phyloP scores from a whole-genome alignment of 2,888 invertebrate genomes.

The Torymus aiolomorphi region DNA sequence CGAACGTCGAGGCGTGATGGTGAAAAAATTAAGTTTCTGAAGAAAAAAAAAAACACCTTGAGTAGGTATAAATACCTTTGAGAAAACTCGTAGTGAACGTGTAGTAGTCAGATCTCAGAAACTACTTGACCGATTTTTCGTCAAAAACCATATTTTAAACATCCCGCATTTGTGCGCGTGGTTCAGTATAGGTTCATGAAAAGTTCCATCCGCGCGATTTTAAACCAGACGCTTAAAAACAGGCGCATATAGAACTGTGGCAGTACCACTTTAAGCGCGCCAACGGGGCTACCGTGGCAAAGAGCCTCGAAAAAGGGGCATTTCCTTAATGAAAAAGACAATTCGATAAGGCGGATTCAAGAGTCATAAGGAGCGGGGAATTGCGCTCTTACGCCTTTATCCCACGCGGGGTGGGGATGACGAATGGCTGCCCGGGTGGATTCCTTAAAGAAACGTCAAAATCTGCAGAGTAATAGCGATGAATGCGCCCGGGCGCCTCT shows the following conservation, averaged over 20 bases:
- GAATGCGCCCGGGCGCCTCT: slow-evolving; percentile 6
- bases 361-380: background rate
- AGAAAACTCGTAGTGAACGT: no score
- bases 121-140: no score
- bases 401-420: slow-evolving; percentile 21
- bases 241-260: background rate
- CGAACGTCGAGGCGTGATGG: no score
- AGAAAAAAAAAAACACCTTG: no score
- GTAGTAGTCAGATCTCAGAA: no score
- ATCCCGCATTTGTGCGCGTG: no score
- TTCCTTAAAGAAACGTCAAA: slow-evolving; percentile 52
- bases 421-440: slow-evolving; percentile 40
- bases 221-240: background rate
- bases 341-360: slow-evolving; percentile 26
- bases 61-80: no score
- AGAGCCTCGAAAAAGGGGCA: background rate
- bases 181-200: no score
- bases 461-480: slow-evolving; percentile 54
- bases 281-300: background rate
- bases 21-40: no score
- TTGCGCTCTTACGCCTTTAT: slow-evolving; percentile 27
- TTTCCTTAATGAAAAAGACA: slow-evolving; percentile 30
- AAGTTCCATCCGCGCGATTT: no score
- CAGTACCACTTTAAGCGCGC: background rate
- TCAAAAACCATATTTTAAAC: no score